Evolutionary conservation across 1,140 invertebrate species (phyloP).

Genomic region (Pemphigus obesinymphae): DNA sequence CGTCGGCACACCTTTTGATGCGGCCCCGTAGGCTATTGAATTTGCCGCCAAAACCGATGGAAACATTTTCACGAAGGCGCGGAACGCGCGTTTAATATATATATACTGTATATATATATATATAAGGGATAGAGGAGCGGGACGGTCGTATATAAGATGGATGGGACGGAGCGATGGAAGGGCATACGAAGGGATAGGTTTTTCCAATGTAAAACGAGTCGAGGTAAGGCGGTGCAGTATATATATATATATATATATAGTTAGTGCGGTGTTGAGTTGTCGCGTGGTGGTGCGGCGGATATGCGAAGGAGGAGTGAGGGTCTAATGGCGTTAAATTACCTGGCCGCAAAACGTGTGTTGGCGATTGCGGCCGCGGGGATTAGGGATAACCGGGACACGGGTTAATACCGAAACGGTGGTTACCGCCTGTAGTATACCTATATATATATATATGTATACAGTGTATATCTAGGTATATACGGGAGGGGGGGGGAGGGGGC

Average conservation of each 20-base stretch:
- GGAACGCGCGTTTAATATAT: neutral
- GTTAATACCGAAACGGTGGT: conserved; percentile 18
- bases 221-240: neutral
- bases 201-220: conserved; percentile 30
- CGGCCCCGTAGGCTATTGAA: too few relatives aligned
- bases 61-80: neutral
- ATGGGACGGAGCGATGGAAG: too few relatives aligned
- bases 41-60: neutral
- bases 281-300: neutral
- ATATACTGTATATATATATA: neutral
- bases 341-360: conserved; percentile 19
- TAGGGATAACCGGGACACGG: neutral
- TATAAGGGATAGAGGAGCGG: neutral
- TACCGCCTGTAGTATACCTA: neutral
- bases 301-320: neutral
- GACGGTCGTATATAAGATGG: neutral
- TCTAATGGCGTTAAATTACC: conserved; percentile 35
- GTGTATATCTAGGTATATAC: neutral
- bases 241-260: too few relatives aligned
- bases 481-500: neutral
- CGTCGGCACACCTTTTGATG: too few relatives aligned
- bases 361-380: neutral
- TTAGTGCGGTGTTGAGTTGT: too few relatives aligned
- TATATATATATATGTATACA: neutral
- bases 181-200: neutral